Evolutionary conservation across 2,888 invertebrate genomes (phyloP).

Genomic region (Pogonocherus hispidulus): DNA sequence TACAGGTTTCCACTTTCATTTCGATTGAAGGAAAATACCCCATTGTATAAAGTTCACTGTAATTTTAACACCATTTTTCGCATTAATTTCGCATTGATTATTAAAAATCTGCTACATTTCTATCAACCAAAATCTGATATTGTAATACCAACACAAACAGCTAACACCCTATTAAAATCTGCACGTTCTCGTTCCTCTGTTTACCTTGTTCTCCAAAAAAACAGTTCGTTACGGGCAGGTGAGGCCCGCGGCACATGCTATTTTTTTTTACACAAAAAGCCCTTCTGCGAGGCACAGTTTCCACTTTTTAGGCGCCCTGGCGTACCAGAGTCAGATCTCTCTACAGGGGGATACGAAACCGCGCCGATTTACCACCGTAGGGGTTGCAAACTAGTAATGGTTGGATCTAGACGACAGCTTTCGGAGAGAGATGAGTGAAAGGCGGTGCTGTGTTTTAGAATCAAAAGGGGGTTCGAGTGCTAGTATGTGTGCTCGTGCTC

Average conservation of each 20-base stretch:
- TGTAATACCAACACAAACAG: neutral
- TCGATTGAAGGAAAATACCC: too few relatives aligned
- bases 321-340: conserved; percentile 19
- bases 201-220: conserved; percentile 23
- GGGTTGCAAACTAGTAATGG: conserved; percentile 15
- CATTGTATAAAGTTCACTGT: too few relatives aligned
- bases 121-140: conserved; percentile 1
- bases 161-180: conserved; percentile 2
- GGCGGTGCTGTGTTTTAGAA: conserved; percentile 16
- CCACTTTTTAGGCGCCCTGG: conserved; percentile 20
- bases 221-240: conserved; percentile 38
- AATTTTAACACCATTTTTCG: too few relatives aligned
- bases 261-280: conserved; percentile 37
- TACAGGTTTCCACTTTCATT: too few relatives aligned
- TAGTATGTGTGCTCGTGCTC: conserved; percentile 18
- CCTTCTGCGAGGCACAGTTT: conserved; percentile 18
- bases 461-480: neutral
- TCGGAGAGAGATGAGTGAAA: conserved; percentile 18
- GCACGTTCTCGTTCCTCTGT: neutral
- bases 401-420: conserved; percentile 24
- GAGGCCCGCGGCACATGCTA: conserved; percentile 47
- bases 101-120: neutral
- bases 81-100: too few relatives aligned
- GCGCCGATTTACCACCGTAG: neutral
- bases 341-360: neutral